Evolutionary conservation across 2,888 invertebrate genomes (phyloP).

Genomic region (Choreutis nemorana): DNA sequence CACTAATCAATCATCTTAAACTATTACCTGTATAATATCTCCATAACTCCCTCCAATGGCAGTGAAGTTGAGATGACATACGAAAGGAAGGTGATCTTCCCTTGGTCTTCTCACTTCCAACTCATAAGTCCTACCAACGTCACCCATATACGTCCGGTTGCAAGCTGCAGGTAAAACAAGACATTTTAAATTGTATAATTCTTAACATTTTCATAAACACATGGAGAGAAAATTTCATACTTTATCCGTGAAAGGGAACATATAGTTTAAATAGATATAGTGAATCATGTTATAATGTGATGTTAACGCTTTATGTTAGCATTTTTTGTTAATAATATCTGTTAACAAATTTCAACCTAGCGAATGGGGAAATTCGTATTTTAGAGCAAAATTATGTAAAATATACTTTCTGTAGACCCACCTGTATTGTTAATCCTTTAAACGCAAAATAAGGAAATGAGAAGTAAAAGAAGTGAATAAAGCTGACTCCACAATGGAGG

Average conservation of each 20-base stretch:
- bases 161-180: conserved; percentile 71
- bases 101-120: conserved; percentile 78
- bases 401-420: no score
- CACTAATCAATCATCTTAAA: neutral
- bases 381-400: no score
- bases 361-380: no score
- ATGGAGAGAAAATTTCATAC: no score
- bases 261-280: no score
- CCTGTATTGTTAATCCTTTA: conserved; percentile 59
- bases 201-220: neutral
- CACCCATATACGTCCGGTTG: conserved; percentile 84
- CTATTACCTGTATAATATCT: conserved; percentile 81
- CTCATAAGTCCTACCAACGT: conserved; percentile 81
- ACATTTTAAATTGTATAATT: conserved; percentile 1
- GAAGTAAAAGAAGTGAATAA: conserved; percentile 49
- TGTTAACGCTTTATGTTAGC: no score
- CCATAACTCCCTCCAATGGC: conserved; percentile 79
- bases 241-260: no score
- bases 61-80: conserved; percentile 85
- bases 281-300: no score
- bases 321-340: no score
- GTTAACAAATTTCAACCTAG: no score
- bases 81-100: conserved; percentile 78
- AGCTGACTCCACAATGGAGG: conserved; percentile 37
- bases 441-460: conserved; percentile 54